Evolutionary conservation across 2,797 vertebrate species (phyloP), one percentile per base, ranked within the genome.

Genomic region (Myripristis jacobus): DNA sequence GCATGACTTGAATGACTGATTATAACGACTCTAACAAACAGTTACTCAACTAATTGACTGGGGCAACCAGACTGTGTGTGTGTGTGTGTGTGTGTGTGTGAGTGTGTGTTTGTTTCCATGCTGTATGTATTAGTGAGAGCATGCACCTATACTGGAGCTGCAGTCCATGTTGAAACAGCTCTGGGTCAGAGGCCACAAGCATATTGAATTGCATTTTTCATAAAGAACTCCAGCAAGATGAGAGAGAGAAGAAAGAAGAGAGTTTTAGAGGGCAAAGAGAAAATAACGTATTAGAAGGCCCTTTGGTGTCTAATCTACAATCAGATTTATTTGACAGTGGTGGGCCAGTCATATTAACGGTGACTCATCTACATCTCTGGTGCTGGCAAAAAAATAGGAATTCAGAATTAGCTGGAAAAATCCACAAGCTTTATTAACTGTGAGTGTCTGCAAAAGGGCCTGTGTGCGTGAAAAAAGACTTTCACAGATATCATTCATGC

Each of bases 121-220:
- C 12, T 19, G 18, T 18, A 15, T 48, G 9, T 4, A 27, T 46
- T 15, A 24, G 10, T 38, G 36, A 38, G 6, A 63, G 25, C 62
- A 62, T 62, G 12, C 7, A 53, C 56, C 47, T 58, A 38, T 38
- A 27, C 62, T 13, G 36, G 15, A 22, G 41, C 24, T n/a, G n/a
- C n/a, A n/a, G n/a, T n/a, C n/a, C n/a, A 73, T 9, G 25, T 65
- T 27, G 57, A 5, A 5, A 29, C 31, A 62, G 25, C 56, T 73
- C 56, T 34, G 60, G 54, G 68, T 85, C 75, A 75, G 63, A 62
- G 50, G 50, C 10, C 56, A 48, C 21, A 18, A 41, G 4, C 25
- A 65, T 70, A 67, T 56, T 65, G 21, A 77, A 72, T 55, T 75
- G 62, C 19, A 59, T 71, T 64, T 82, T 77, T 77, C 54, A 73